Conservation (phyloP, 2,888 invertebrate genomes). For the Chaetoderma sp. region DNA sequence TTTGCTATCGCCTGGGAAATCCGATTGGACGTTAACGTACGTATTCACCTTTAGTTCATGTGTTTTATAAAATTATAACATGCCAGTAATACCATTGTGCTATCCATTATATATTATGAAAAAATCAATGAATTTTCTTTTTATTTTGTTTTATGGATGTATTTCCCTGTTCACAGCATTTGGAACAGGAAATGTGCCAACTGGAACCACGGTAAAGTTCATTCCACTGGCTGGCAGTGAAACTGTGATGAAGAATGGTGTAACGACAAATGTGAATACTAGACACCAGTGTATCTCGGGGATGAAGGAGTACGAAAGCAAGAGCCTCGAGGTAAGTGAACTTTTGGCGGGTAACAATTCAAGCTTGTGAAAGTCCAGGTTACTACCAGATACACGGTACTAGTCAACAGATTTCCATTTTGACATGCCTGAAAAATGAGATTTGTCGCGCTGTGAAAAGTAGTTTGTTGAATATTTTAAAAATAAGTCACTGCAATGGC, state of each 20-base stretch:
- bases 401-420: no score
- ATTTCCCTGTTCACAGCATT: no score
- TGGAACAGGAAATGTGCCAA: conserved; percentile 18
- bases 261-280: conserved; percentile 84
- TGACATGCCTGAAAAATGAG: no score
- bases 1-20: no score
- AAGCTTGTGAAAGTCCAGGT: background rate
- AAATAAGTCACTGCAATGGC: background rate
- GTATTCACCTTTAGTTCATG: no score
- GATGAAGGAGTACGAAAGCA: conserved; percentile 97
- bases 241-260: conserved; percentile 79
- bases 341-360: background rate
- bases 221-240: conserved; percentile 89
- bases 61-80: no score
- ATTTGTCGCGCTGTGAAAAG: background rate
- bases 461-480: background rate
- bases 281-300: conserved; percentile 97
- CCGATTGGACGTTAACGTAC: no score
- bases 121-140: no score
- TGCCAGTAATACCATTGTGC: no score
- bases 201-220: conserved; percentile 78
- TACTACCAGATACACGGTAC: no score
- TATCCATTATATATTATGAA: no score
- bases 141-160: no score
- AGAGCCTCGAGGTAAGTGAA: conserved; percentile 81